These are phyloP conservation scores for Siphonodentalium dalli DNA, from an alignment of 2,888 invertebrate species.

Conservation along the genomic window DNA sequence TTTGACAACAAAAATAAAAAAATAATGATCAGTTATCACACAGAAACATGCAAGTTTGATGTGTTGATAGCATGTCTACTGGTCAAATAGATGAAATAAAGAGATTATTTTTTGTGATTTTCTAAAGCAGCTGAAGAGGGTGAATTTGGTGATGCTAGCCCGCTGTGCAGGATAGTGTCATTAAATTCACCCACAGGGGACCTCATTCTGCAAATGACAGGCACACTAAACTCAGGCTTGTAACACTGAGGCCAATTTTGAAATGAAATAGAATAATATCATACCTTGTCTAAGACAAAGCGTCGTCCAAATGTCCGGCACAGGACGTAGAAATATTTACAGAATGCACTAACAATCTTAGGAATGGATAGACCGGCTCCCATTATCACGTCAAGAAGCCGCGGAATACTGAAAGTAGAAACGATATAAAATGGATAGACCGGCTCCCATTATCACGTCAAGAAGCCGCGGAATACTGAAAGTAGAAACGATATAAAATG, in stretches of 20 bases:
- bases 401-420: constrained; percentile 69
- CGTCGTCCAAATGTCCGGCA: constrained; percentile 75
- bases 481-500: constrained; percentile 60
- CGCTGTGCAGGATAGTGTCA: too few relatives aligned
- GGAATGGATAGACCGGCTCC: constrained; percentile 69
- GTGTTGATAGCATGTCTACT: too few relatives aligned
- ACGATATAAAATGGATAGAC: constrained; percentile 67
- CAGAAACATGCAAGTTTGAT: too few relatives aligned
- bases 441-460: constrained; percentile 70
- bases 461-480: constrained; percentile 71
- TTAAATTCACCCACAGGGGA: too few relatives aligned
- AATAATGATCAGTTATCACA: too few relatives aligned
- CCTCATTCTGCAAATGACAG: too few relatives aligned
- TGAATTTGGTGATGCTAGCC: too few relatives aligned
- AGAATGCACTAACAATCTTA: constrained; percentile 68
- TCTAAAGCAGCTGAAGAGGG: too few relatives aligned
- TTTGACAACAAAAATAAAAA: too few relatives aligned
- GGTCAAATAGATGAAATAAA: too few relatives aligned
- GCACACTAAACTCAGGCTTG: too few relatives aligned
- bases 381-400: constrained; percentile 70
- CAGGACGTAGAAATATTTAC: constrained; percentile 70
- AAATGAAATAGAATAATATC: constrained; percentile 14
- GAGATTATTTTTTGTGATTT: too few relatives aligned
- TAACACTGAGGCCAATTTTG: not conserved
- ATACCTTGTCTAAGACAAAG: constrained; percentile 69